These are phyloP conservation scores for Pristis pectinata DNA, from an alignment of 2,797 vertebrate genomes.

Conservation along the genomic window DNA sequence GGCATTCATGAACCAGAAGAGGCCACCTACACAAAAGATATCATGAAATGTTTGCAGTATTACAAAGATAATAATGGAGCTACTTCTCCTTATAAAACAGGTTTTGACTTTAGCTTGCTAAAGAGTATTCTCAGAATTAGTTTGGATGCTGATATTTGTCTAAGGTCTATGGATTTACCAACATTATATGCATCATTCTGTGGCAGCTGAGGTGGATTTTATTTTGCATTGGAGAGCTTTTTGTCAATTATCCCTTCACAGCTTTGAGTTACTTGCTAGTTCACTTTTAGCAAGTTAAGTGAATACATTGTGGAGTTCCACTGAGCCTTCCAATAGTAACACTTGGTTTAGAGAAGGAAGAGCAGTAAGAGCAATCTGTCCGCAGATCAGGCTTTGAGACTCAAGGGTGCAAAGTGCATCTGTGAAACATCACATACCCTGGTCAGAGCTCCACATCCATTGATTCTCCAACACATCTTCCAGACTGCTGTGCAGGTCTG, in stretches of 20 bases:
- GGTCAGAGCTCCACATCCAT: neutral
- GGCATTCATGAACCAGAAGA: neutral
- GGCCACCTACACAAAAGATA: neutral
- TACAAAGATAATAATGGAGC: neutral
- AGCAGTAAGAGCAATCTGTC: neutral
- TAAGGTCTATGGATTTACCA: neutral
- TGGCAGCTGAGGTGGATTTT: neutral
- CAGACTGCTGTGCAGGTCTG: neutral
- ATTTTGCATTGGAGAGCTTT: no score
- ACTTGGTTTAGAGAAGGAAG: neutral
- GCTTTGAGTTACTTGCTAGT: neutral
- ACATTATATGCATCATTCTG: neutral
- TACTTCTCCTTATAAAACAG: neutral
- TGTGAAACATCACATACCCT: neutral
- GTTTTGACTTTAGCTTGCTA: neutral
- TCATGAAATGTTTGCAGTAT: neutral
- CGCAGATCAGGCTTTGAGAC: neutral
- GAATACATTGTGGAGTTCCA: neutral
- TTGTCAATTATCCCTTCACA: neutral
- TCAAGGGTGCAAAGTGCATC: neutral
- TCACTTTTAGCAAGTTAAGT: neutral
- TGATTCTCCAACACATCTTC: neutral
- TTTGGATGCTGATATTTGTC: neutral
- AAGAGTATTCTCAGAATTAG: neutral
- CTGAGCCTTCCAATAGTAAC: neutral